phyloP scores from a whole-genome alignment of 2,113 vertebrate species.

The Macquaria australasica region DNA sequence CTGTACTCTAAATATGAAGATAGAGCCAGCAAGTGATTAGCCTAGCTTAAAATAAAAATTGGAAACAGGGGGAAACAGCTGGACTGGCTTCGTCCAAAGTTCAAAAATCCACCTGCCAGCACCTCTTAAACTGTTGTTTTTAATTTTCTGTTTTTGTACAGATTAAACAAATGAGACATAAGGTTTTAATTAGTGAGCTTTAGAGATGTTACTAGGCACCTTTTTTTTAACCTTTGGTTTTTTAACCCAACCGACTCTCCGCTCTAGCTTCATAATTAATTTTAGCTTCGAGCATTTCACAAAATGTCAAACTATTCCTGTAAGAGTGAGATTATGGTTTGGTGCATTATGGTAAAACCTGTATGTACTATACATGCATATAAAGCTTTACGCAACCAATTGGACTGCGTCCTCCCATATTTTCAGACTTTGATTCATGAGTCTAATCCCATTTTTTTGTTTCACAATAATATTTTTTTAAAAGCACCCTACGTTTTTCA shows the following conservation, averaged over 20 bases:
- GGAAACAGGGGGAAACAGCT: neutral
- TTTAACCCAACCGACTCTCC: neutral
- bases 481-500: constrained; percentile 41
- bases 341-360: constrained; percentile 5
- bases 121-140: neutral
- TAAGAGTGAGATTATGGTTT: neutral
- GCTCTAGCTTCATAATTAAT: neutral
- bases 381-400: constrained; percentile 30
- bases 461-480: constrained; percentile 29
- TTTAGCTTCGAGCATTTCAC: neutral
- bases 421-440: constrained; percentile 34
- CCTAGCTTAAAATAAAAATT: neutral
- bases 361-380: neutral
- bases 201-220: neutral
- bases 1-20: neutral
- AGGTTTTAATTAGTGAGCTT: neutral
- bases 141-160: neutral
- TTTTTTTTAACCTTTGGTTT: neutral
- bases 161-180: neutral
- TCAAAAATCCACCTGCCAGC: neutral
- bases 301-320: neutral
- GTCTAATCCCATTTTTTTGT: constrained; percentile 18
- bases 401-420: constrained; percentile 2
- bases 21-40: neutral
- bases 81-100: neutral